Evolutionary conservation across 1,140 invertebrate species (phyloP).

Genomic region (Polyergus mexicanus): DNA sequence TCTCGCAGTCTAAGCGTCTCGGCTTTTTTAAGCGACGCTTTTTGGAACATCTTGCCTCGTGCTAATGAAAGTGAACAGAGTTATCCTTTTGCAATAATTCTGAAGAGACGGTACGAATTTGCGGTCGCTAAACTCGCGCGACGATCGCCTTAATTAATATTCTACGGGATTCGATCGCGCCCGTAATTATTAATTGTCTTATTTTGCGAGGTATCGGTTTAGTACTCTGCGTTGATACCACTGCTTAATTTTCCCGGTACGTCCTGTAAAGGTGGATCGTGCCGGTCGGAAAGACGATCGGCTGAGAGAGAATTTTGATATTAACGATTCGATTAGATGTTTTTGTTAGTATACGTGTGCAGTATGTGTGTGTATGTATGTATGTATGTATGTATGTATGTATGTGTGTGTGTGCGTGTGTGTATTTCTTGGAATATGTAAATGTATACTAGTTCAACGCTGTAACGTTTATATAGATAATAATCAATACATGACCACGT

Average conservation of each 20-base stretch:
- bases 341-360: conserved; percentile 6
- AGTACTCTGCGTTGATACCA: no score
- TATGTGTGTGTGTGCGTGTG: background rate
- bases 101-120: conserved; percentile 29
- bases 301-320: conserved; percentile 39
- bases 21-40: conserved; percentile 1
- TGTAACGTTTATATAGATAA: conserved; percentile 80
- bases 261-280: conserved; percentile 55
- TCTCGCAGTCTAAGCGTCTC: conserved; percentile 65
- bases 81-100: conserved; percentile 32
- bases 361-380: background rate
- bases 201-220: conserved; percentile 78
- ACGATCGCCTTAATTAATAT: conserved; percentile 49
- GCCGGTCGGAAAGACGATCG: conserved; percentile 51
- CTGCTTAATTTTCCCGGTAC: conserved; percentile 16
- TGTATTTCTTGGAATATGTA: conserved; percentile 21
- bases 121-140: conserved; percentile 2
- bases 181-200: conserved; percentile 71
- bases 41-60: conserved; percentile 68
- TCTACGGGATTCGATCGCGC: conserved; percentile 47
- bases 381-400: conserved; percentile 6
- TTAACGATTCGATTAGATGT: conserved; percentile 43
- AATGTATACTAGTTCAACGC: conserved; percentile 75
- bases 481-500: conserved; percentile 80
- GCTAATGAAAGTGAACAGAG: conserved; percentile 54